Conservation (phyloP, 2,797 vertebrate genomes). For the Podarcis lilfordi region DNA sequence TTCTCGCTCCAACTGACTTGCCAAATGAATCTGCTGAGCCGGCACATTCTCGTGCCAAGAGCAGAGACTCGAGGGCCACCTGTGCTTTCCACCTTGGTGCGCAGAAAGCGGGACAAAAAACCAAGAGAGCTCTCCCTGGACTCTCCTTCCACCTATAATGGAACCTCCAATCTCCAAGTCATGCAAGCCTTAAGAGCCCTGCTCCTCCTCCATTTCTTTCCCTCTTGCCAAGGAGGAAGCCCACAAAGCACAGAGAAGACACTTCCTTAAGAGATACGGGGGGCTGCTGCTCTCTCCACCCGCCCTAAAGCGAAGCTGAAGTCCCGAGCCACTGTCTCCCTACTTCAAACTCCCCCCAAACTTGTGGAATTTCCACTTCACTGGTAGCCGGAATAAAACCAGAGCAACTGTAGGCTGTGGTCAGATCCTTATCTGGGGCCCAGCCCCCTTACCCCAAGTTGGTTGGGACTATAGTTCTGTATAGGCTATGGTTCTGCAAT, state of each 20-base stretch:
- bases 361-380: not conserved
- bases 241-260: not conserved
- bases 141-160: not conserved
- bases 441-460: not conserved
- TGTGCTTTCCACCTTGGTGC: not conserved
- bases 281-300: not conserved
- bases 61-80: not conserved
- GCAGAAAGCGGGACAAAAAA: not conserved
- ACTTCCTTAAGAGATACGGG: not conserved
- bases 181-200: no score
- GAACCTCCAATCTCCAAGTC: no score
- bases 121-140: not conserved
- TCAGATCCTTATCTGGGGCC: not conserved
- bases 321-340: not conserved
- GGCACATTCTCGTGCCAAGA: not conserved
- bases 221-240: not conserved
- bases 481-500: no score
- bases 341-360: not conserved
- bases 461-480: not conserved
- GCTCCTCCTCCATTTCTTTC: not conserved
- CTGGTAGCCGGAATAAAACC: not conserved
- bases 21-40: not conserved
- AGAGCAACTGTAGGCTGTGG: not conserved
- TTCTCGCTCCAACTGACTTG: not conserved
- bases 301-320: not conserved